Base-by-base conservation (phyloP, 2,797 vertebrate species). In the Scleropages formosus region DNA sequence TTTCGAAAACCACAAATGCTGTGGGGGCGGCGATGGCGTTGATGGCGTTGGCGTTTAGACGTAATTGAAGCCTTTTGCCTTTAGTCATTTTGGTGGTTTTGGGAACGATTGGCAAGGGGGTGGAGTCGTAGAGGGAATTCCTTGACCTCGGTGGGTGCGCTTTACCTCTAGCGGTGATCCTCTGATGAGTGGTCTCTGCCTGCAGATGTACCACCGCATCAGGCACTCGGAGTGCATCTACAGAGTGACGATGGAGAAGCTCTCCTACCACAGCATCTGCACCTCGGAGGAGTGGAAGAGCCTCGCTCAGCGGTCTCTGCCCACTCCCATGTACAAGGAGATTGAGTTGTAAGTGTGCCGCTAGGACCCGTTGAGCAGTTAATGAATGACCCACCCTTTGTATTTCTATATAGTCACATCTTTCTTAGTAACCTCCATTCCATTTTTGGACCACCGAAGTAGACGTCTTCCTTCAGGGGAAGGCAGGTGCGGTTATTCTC, bases 201-300 rank as follows among this genome's bases (percentile, higher is more conserved):
- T 84, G 60, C 83, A 99, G 97, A 99, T 99, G 97, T 99, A 99
- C 87, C 98, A 99, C 86, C 91, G 96, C 86, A 98, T 99, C 82
- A 95, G 96, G 75, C 97, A 99, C 88, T 99, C 98, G 8, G 98
- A 99, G 90, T 99, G 96, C 90, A 99, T 99, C 85, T 99, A 99
- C 87, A 94, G 98, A 82, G 98, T 99, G 77, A 99, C 98, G 0
- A 96, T 99, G 96, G 98, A 99, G 85, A 99, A 99, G 81, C 91
- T 99, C 71, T 98, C 97, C 6, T 99, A 99, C 83, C 98, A 99
- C 84, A 99, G 95, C 89, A 94, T 99, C 84, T 99, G 98, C 83
- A 98, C 98, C 0, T 92, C 94, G 0, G 98, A 99, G 81, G 98
- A 99, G 86, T 98, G 95, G 95, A 96, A 97, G 87, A 94, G 93